Evolutionary conservation across 2,113 vertebrate species (phyloP), one percentile per base, ranked within the genome.

Genomic region (Phylloscopus trochilus): DNA sequence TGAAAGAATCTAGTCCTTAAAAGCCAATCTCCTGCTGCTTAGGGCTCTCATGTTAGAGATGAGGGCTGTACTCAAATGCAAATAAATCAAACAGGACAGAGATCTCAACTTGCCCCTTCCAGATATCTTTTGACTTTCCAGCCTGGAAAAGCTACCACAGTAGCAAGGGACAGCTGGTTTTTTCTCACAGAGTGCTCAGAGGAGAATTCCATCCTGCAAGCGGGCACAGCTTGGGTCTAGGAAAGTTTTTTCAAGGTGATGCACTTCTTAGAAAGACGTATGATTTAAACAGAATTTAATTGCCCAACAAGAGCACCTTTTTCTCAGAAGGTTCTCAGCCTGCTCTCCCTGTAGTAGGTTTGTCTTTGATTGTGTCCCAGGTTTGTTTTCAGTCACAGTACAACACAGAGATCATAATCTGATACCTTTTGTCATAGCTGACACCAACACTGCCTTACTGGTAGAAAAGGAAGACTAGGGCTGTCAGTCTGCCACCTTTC

Each of bases 401-500:
- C 49, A 87, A 95, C 83, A 90, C 31, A 53, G 77, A 74, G 86
- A 72, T 95, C 83, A 93, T 37, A 70, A 90, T 70, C 33, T 20
- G 69, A 92, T 87, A 58, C 58, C 56, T 84, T 93, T 92, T 92
- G 91, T 95, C 92, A 91, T 7, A 84, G 93, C 73, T 96, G 92
- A 95, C 94, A 93, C 69, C 37, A 72, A 67, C 78, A 89, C 47
- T 92, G 83, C 52, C 73, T 78, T 15, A 11, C 60, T 88, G 86
- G 41, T 64, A 75, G 87, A 69, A 94, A 64, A 15, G 41, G 73
- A 93, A 92, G 83, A 81, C 41, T 33, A 5, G 52, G 53, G 60
- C 76, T 96, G 92, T 90, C 95, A 92, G 95, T 96, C 94, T 95
- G 94, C n/a, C 93, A 97, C 90, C 80, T 92, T 78, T 68, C 85